Conservation (phyloP, 2,797 vertebrate genomes). For the Sebastes oblongus region DNA sequence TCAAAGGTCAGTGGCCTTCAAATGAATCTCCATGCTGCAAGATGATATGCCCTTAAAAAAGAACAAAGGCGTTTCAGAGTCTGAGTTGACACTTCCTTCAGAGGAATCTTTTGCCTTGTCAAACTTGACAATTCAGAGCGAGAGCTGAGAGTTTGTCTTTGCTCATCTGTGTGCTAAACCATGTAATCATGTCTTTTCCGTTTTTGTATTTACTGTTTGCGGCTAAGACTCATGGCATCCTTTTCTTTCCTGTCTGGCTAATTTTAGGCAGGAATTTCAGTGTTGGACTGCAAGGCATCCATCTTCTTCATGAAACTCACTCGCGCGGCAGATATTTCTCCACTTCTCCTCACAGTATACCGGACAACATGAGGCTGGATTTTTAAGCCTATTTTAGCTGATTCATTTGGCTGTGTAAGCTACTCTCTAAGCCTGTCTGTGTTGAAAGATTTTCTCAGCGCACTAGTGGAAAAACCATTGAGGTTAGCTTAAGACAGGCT, state of each 20-base stretch:
- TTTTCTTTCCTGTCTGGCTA: conserved; percentile 70
- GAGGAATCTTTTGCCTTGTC: neutral
- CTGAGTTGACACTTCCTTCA: conserved; percentile 3
- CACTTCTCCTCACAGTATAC: neutral
- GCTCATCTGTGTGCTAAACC: conserved; percentile 43
- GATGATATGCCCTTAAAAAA: conserved; percentile 30
- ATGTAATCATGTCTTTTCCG: conserved; percentile 57
- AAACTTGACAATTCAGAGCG: conserved; percentile 12
- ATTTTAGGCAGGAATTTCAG: conserved; percentile 81
- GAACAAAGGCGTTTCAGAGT: conserved; percentile 7
- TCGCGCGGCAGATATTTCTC: conserved; percentile 3
- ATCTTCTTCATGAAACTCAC: conserved; percentile 41
- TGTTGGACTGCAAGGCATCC: conserved; percentile 69
- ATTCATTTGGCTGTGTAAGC: conserved; percentile 43
- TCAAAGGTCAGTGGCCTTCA: conserved; percentile 44
- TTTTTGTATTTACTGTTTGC: conserved; percentile 55
- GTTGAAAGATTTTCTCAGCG: conserved; percentile 40
- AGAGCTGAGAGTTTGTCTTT: conserved; percentile 17
- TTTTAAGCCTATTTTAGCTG: conserved; percentile 14
- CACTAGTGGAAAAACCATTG: conserved; percentile 58
- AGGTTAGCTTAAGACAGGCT: conserved; percentile 54
- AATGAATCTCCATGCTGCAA: conserved; percentile 35
- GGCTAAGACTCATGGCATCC: conserved; percentile 55
- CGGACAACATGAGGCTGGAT: conserved; percentile 26
- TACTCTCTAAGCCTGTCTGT: conserved; percentile 34